These are phyloP conservation scores for Diarsia dahlii DNA, from an alignment of 2,888 invertebrate genomes.

Conservation along the genomic window DNA sequence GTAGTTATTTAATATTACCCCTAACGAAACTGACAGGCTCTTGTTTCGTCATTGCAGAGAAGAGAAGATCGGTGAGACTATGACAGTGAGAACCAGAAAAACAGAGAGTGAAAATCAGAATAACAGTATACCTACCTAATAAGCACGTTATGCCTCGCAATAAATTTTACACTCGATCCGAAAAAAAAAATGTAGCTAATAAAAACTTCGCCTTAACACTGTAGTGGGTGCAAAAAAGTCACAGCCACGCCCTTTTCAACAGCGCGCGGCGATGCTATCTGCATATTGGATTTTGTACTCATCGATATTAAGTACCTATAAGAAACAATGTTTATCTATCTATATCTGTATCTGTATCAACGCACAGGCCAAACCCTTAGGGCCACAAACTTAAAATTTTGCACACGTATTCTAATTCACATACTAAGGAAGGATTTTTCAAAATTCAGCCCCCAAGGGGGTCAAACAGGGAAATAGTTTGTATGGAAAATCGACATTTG, in stretches of 20 bases:
- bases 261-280: slow-evolving; percentile 48
- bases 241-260: slow-evolving; percentile 30
- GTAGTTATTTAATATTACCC: too few relatives aligned
- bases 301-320: slow-evolving; percentile 19
- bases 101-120: neutral
- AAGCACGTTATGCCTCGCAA: neutral
- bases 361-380: too few relatives aligned
- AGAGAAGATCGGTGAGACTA: neutral
- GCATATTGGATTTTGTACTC: slow-evolving; percentile 53
- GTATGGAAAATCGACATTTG: too few relatives aligned
- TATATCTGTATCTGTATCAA: too few relatives aligned
- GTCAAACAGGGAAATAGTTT: too few relatives aligned
- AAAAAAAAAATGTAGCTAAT: neutral
- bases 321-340: slow-evolving; percentile 14
- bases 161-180: neutral
- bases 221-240: slow-evolving; percentile 43
- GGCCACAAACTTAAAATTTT: too few relatives aligned
- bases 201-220: slow-evolving; percentile 31
- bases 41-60: too few relatives aligned
- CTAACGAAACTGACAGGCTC: too few relatives aligned
- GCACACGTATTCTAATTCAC: too few relatives aligned
- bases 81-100: neutral
- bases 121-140: neutral
- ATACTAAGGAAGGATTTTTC: too few relatives aligned
- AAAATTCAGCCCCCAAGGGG: too few relatives aligned